Base-by-base conservation (phyloP, 2,113 vertebrate genomes). In the Paramisgurnus dabryanus region DNA sequence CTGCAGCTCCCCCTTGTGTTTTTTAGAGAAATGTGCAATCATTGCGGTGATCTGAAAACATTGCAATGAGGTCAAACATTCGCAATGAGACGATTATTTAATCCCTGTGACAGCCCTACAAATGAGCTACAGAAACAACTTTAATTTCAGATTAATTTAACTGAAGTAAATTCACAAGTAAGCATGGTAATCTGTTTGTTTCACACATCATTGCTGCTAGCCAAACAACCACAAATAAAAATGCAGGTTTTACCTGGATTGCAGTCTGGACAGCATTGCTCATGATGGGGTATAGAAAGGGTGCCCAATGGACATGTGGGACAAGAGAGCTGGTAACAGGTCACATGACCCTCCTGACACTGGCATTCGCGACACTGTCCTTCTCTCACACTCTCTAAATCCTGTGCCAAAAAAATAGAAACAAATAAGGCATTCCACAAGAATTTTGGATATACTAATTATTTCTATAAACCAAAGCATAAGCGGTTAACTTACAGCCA, bases 291-390 rank as follows among this genome's bases (percentile, higher is more conserved):
- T 1, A 87, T 60, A 0, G 94, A 80, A 72, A 95, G 86, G 45
- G 86, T 93, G 79, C 93, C 95, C 2, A 39, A 65, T 0, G 94
- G 93, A 82, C 98, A 99, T 0, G 92, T 92, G 0, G 87, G 90
- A 79, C 98, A 99, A 74, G 95, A 94, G 3, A 73, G 92, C 67
- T 91, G 89, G 15, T 95, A 98, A 87, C 98, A 99, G 18, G 86
- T 94, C 81, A 95, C 93, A 43, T 83, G 90, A 0, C 87, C 82
- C 0, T 86, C 86, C 3, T 5, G 88, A 78, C 97, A 99, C 55
- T 96, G 89, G 1, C 98, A 99, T 7, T 94, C 81, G 4, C 83
- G 76, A 66, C 98, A 99, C 0, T 55, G 86, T 2, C 92, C 93
- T 0, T 95, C 95, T 0, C 82, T 83, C 94, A 96, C 96, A 1